Percentiles rank a stretch among this genome's conserved stretches.
Conservation (phyloP, 2,797 vertebrate genomes). For the Todus mexicanus region DNA sequence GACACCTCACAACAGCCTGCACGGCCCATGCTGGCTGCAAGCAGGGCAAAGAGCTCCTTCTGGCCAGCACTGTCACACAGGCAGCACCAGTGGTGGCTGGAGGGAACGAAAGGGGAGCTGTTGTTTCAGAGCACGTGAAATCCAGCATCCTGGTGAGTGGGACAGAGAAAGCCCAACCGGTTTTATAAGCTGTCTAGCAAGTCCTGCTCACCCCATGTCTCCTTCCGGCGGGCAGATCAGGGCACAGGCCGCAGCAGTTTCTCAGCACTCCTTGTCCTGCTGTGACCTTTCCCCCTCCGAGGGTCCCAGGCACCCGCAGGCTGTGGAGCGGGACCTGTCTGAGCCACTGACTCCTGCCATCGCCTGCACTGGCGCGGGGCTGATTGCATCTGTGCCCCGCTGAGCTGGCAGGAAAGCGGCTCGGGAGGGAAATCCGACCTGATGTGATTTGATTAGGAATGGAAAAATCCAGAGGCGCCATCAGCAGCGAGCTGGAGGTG, state of each 20-base stretch:
- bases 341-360: background rate
- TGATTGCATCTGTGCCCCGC: background rate
- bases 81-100: accelerated
- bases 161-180: background rate
- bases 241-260: background rate
- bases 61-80: background rate
- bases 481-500: background rate
- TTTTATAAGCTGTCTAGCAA: background rate
- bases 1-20: background rate
- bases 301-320: accelerated
- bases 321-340: background rate
- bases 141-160: background rate
- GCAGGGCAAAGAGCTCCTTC: background rate
- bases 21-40: background rate
- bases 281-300: background rate
- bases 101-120: background rate
- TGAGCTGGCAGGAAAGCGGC: background rate
- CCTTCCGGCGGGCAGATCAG: background rate
- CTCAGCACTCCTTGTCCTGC: background rate
- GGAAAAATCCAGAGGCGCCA: background rate
- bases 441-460: background rate
- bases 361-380: accelerated
- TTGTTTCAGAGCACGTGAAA: background rate
- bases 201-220: background rate
- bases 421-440: background rate